Conservation (phyloP, 1,140 invertebrate species). For the Orchesella cincta region DNA sequence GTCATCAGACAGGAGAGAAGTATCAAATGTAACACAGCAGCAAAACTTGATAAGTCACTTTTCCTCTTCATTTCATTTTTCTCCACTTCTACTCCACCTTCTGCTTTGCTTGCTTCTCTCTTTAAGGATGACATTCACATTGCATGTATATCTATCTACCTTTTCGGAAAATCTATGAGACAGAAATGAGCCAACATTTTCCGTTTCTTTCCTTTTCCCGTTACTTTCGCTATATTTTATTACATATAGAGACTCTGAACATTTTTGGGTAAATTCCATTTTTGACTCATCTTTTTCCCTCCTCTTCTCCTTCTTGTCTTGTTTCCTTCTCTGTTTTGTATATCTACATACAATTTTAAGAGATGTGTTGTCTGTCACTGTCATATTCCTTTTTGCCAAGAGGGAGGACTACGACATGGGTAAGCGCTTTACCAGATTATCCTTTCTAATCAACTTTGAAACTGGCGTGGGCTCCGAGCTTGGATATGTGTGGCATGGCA, state of each 20-base stretch:
- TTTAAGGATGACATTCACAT: background rate
- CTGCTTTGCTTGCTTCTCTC: background rate
- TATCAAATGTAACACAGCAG: no score
- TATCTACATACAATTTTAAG: background rate
- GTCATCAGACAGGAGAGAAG: background rate
- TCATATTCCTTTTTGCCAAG: background rate
- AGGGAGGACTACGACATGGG: background rate
- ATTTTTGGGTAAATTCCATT: background rate
- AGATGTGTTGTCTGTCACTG: conserved; percentile 20
- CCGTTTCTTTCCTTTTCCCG: background rate
- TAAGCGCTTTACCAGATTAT: conserved; percentile 18
- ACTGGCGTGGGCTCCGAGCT: background rate
- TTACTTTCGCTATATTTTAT: background rate
- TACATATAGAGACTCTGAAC: no score
- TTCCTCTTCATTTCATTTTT: background rate
- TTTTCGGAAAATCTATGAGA: no score
- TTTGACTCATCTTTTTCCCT: background rate
- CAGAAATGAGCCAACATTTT: background rate
- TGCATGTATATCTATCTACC: no score
- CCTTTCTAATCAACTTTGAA: conserved; percentile 5
- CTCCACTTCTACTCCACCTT: background rate
- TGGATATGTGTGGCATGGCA: background rate
- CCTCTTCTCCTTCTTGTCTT: background rate
- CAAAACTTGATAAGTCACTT: background rate
- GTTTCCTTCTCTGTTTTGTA: background rate